phyloP scores from a whole-genome alignment of 2,797 vertebrate genomes.

The Galaxias olidus region DNA sequence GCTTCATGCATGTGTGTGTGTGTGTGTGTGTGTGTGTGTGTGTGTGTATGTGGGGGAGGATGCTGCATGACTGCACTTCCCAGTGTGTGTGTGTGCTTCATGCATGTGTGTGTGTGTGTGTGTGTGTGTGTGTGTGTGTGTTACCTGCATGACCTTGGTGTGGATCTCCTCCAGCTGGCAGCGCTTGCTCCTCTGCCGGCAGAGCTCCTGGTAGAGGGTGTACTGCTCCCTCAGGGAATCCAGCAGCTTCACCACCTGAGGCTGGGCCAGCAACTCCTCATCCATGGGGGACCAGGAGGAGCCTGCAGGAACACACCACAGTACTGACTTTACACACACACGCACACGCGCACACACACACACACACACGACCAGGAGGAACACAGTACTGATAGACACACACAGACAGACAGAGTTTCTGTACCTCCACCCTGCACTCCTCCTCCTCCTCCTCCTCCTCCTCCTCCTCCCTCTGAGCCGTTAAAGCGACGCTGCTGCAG shows the following conservation, averaged over 20 bases:
- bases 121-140: neutral
- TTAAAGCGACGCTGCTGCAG: constrained; percentile 95
- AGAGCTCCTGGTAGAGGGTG: constrained; percentile 94
- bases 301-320: constrained; percentile 51
- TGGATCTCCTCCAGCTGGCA: constrained; percentile 95
- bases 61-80: neutral
- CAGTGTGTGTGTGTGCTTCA: constrained; percentile 8
- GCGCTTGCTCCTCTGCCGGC: constrained; percentile 92
- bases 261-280: constrained; percentile 94
- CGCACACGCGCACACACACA: too few species aligned
- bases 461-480: constrained; percentile 86
- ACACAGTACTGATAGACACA: neutral
- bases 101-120: neutral
- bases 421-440: constrained; percentile 59
- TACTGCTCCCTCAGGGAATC: constrained; percentile 95
- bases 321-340: too few species aligned
- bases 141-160: constrained; percentile 97
- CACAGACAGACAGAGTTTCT: neutral
- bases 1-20: neutral
- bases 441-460: constrained; percentile 53
- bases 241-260: constrained; percentile 96
- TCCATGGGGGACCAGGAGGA: constrained; percentile 96
- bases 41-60: neutral
- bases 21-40: neutral
- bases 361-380: too few species aligned